These are phyloP conservation scores for Xiphophorus maculatus DNA, from an alignment of 2,113 vertebrate species.

Conservation along the genomic window DNA sequence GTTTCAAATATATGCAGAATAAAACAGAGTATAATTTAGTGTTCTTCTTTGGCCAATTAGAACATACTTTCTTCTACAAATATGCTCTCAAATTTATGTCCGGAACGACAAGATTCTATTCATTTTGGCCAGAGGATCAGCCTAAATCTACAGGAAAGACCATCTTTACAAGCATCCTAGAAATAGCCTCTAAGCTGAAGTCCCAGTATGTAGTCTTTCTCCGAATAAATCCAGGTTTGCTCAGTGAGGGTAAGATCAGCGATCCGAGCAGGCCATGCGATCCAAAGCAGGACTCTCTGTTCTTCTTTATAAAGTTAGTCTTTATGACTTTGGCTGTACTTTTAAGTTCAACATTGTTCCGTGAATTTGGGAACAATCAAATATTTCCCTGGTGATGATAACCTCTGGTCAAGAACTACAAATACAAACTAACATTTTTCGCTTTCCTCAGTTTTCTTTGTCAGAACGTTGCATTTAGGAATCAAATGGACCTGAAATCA, in stretches of 20 bases:
- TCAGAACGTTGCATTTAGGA: neutral
- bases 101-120: neutral
- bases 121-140: neutral
- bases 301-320: neutral
- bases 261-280: neutral
- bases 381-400: neutral
- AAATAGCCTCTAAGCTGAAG: neutral
- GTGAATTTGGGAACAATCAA: neutral
- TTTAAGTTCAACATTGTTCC: conserved; percentile 1
- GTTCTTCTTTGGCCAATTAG: neutral
- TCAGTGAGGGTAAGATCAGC: conserved; percentile 8
- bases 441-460: neutral
- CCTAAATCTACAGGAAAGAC: neutral
- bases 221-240: neutral
- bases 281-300: conserved; percentile 1
- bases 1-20: neutral
- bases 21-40: neutral
- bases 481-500: neutral
- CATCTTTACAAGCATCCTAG: neutral
- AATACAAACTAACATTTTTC: neutral
- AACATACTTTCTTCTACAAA: neutral
- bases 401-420: neutral
- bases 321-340: neutral
- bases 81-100: neutral
- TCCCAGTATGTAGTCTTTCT: neutral